Evolutionary conservation across 2,797 vertebrate genomes (phyloP), one percentile per base, ranked within the genome.

Genomic region (Dipus sagitta): DNA sequence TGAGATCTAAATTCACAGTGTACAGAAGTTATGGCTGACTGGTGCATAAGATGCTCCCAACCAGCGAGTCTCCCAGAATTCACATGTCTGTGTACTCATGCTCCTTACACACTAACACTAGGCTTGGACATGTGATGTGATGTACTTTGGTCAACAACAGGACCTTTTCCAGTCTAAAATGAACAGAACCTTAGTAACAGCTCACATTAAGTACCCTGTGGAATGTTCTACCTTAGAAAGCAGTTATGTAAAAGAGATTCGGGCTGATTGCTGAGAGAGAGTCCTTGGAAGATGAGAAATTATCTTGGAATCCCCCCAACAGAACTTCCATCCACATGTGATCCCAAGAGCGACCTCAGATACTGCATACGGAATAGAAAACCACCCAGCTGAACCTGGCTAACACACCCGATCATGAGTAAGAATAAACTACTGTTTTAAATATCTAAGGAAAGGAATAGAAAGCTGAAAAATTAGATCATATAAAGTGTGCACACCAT

Each of bases 381-480:
- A 76, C 30, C 79, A n/a, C n/a, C 65, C 30, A 60, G 18, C 3
- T 91, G 34, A 93, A 47, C 30, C 78, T n/a, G 30, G 30, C 3
- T 38, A 85, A 77, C 32, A 18, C 21, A 71, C 11, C 86, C 30
- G 91, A 79, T 72, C 28, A 18, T 26, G 26, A 93, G 38, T 54
- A 91, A 89, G 14, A 90, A 83, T 52, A 70, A 74, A 88, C 6
- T 74, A 62, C 23, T 77, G 7, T 47, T 85, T 91, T 94, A 91
- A 94, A 86, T 58, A 38, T 94, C 78, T 77, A 86, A 58, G 54
- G 13, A 58, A 64, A 64, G 23, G 85, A 30, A 79, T 26, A 76
- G 32, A 86, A 38, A 88, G 34, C 24, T 47, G 6, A 84, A 92
- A 83, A 8, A 28, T 86, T 23, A 67, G 62, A 72, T 82, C 7